phyloP scores from a whole-genome alignment of 2,113 vertebrate genomes.

The Ammodytes marinus region DNA sequence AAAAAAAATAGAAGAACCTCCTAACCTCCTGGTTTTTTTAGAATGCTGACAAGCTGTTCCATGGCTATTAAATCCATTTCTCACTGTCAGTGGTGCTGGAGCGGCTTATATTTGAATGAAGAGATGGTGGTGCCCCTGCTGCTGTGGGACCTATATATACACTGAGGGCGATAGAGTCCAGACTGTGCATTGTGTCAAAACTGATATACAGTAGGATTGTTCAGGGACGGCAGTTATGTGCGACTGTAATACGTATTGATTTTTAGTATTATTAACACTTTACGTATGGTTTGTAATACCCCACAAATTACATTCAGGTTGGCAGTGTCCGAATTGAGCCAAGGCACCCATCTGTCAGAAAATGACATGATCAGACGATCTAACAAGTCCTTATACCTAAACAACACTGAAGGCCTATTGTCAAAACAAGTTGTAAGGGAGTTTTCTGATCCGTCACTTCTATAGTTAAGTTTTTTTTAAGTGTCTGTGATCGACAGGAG shows the following conservation, averaged over 20 bases:
- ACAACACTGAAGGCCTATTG: not conserved
- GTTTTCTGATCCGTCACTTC: not conserved
- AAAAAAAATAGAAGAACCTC: conserved; percentile 47
- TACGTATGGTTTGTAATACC: not conserved
- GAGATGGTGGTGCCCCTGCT: conserved; percentile 61
- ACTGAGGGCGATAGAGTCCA: conserved; percentile 41
- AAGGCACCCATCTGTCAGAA: not conserved
- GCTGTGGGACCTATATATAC: conserved; percentile 61
- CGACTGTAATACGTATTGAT: not conserved
- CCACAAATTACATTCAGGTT: not conserved
- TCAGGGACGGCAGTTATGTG: conserved; percentile 2
- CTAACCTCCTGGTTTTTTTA: conserved; percentile 73
- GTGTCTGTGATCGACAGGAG: no score
- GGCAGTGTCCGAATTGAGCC: not conserved
- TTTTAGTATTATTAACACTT: not conserved
- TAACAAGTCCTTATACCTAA: not conserved
- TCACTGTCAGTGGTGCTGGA: conserved; percentile 79
- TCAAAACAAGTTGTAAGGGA: not conserved
- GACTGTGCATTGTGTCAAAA: conserved; percentile 44
- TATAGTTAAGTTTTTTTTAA: no score
- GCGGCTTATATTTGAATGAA: conserved; percentile 76
- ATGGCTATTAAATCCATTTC: conserved; percentile 84
- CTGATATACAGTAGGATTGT: conserved; percentile 29
- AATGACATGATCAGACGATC: not conserved
- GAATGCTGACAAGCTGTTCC: conserved; percentile 83